A percentile compares a stretch with the other conserved stretches of the same genome.
These are phyloP conservation scores for Hybos culiciformis DNA, from an alignment of 2,888 invertebrate genomes.

Conservation along the genomic window DNA sequence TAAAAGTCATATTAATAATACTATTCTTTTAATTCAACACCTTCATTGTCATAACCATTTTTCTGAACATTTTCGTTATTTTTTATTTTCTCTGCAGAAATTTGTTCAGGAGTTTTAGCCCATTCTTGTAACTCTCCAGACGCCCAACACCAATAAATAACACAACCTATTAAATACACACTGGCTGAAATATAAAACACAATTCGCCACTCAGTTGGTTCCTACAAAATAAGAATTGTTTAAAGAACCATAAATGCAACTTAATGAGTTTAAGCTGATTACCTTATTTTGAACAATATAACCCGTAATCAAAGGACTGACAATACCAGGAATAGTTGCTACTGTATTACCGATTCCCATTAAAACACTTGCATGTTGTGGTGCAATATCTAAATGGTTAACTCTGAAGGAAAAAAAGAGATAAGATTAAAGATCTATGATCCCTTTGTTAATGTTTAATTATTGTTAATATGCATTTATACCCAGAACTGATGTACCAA, in stretches of 20 bases:
- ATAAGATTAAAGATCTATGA: background rate
- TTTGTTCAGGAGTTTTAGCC: slow-evolving; percentile 41
- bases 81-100: slow-evolving; percentile 34
- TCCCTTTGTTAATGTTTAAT: background rate
- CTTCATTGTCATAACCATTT: slow-evolving; percentile 28
- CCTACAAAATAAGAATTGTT: slow-evolving; percentile 36
- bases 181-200: slow-evolving; percentile 76
- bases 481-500: too few relatives aligned
- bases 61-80: slow-evolving; percentile 26
- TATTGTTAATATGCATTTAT: background rate
- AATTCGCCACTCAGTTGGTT: slow-evolving; percentile 64
- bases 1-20: slow-evolving; percentile 4
- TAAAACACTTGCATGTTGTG: slow-evolving; percentile 77
- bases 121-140: slow-evolving; percentile 74
- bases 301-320: slow-evolving; percentile 75
- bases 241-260: background rate
- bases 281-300: slow-evolving; percentile 62
- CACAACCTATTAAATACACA: slow-evolving; percentile 70
- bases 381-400: slow-evolving; percentile 80
- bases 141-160: slow-evolving; percentile 67
- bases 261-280: slow-evolving; percentile 3
- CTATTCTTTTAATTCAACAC: slow-evolving; percentile 31
- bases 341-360: slow-evolving; percentile 88
- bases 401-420: slow-evolving; percentile 39
- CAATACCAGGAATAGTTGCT: slow-evolving; percentile 80